These are phyloP conservation scores for Stenodema calcarata DNA, from an alignment of 2,888 invertebrate species.

Conservation along the genomic window DNA sequence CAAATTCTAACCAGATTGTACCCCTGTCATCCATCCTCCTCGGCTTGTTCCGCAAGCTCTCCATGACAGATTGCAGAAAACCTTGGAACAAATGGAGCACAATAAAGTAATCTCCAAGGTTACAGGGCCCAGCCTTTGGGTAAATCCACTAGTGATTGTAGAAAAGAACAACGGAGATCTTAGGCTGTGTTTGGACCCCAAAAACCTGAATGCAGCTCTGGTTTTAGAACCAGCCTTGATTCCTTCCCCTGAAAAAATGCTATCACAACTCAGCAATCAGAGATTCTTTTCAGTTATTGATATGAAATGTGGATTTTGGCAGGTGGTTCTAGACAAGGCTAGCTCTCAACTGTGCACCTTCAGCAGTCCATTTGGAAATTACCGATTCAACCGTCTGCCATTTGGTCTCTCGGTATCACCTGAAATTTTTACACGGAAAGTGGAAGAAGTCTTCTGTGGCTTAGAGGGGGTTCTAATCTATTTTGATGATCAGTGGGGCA, in stretches of 20 bases:
- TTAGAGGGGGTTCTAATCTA: too few relatives aligned
- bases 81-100: too few relatives aligned
- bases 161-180: too few relatives aligned
- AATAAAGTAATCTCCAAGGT: constrained; percentile 53
- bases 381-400: neutral
- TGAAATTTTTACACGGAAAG: constrained; percentile 38
- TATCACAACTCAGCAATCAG: constrained; percentile 39
- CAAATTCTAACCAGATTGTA: constrained; percentile 1
- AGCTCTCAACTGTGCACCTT: constrained; percentile 54
- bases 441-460: neutral
- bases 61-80: too few relatives aligned
- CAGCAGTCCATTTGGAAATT: constrained; percentile 55
- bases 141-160: constrained; percentile 54
- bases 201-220: too few relatives aligned
- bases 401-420: too few relatives aligned
- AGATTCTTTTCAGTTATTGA: constrained; percentile 53
- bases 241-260: constrained; percentile 54
- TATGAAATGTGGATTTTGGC: constrained; percentile 53
- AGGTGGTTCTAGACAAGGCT: constrained; percentile 53
- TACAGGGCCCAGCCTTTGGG: constrained; percentile 55
- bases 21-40: constrained; percentile 52
- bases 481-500: constrained; percentile 52
- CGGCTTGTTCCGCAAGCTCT: constrained; percentile 53
- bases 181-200: too few relatives aligned
- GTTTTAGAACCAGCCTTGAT: too few relatives aligned